Evolutionary conservation across 2,113 vertebrate species (phyloP).

Genomic region (Acrocephalus arundinaceus): DNA sequence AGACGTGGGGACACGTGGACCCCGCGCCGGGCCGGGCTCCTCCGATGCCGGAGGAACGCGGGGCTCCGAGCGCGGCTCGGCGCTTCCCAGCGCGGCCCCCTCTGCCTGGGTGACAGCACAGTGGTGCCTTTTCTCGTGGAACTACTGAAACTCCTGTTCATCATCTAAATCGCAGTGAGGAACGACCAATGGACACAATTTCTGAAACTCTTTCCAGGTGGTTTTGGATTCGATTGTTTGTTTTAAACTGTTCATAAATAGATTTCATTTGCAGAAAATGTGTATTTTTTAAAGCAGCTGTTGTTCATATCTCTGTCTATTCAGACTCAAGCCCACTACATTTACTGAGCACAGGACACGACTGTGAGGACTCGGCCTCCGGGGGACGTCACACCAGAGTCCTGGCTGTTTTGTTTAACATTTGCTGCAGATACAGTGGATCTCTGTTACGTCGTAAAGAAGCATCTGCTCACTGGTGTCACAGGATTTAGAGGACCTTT

Average conservation of each 20-base stretch:
- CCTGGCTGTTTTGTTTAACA: not conserved
- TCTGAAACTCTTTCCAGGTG: not conserved
- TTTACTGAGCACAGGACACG: not conserved
- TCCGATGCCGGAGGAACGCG: too few relatives aligned
- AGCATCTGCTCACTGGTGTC: not conserved
- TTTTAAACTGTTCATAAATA: not conserved
- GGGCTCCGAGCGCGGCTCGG: not conserved
- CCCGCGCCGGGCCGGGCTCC: not conserved
- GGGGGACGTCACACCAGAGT: not conserved
- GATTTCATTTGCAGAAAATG: not conserved
- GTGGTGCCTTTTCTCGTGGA: accelerated
- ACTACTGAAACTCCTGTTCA: not conserved
- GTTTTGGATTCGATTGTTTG: not conserved
- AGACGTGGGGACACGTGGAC: not conserved
- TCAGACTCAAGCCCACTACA: not conserved
- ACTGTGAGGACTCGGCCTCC: not conserved
- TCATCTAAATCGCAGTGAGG: not conserved
- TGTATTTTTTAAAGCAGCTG: not conserved
- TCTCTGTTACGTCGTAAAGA: accelerated
- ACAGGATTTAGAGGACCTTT: not conserved
- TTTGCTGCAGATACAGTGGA: not conserved
- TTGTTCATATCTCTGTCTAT: not conserved
- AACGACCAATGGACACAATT: not conserved
- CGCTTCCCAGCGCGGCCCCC: not conserved
- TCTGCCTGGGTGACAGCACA: not conserved